Base-by-base conservation (phyloP, 2,113 vertebrate genomes). In the Bos taurus region DNA sequence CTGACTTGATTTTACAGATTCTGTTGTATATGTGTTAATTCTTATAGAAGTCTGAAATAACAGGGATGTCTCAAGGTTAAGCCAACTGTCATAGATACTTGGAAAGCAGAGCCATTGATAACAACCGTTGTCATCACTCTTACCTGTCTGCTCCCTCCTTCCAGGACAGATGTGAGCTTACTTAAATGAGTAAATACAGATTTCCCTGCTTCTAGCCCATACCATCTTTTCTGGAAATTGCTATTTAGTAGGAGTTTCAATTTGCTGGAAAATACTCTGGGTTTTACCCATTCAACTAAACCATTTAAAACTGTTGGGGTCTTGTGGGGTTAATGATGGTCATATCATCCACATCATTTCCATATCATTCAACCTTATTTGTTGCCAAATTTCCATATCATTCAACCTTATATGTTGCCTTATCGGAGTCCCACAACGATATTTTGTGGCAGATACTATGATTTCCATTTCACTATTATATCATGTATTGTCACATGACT, bases 51-150 rank as follows among this genome's bases (percentile, higher is more conserved):
- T 43, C 19, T 50, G 3, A 71, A 19, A 10, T 23, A 62, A 33
- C 9, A 56, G 83, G 8, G 57, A 62, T 8, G 19, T 0, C 26
- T 2, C 14, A 52, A 23, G 3, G n/a, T 64, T 16, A 89, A 23
- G 36, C 12, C 77, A 82, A 25, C 13, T 11, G 50, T 5, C n/a
- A 30, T 0, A 1, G 33, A 74, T 8, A 5, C 16, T 3, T 28
- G 16, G 4, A 36, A 54, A 60, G 33, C n/a, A 30, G 21, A 50
- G 4, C 12, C 56, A 25, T 1, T 7, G 12, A 77, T 13, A 57
- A 12, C 16, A 2, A 2, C 0, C 4, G 4, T 3, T 3, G 7
- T 28, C 25, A 25, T 6, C 7, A 5, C 10, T 30, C 15, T 50
- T 14, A 21, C 3, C 30, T 2, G 6, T 7, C 84, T 28, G 43